Evolutionary conservation across 2,797 vertebrate genomes (phyloP), one percentile per base, ranked within the genome.

Genomic region (Sebastes vulpes): DNA sequence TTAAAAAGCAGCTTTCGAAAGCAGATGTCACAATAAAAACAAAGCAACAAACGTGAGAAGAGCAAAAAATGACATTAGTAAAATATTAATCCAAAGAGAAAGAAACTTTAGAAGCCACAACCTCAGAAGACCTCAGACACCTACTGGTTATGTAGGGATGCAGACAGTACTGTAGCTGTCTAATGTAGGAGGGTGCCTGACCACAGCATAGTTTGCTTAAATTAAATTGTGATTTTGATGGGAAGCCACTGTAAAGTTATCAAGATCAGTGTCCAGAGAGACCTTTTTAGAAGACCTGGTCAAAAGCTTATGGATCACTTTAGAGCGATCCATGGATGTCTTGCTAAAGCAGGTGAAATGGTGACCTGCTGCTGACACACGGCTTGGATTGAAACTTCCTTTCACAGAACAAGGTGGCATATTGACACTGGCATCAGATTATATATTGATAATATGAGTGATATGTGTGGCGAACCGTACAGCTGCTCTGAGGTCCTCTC

Each of bases 391-490:
- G 6, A 79, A 63, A 35, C 20, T 8, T 14, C 3, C 23, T 29
- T 53, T 65, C 18, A 78, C n/a, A 66, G 54, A 16, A 25, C 3
- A 54, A 1, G 9, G 56, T 46, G 46, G 0, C 64, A 31, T 54
- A 54, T 26, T 67, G 48, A 56, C 52, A 26, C 11, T 11, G 20
- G 48, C 26, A 61, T 73, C 20, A 56, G 48, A 46, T 56, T 18
- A 48, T 48, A 14, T 67, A 26, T 67, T 48, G 48, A 73, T 66
- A n/a, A 72, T 21, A 52, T 76, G 14, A 54, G 32, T 26, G 64
- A 63, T 56, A 28, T 32, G 1, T 56, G 20, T 23, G 50, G 46
- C 25, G 38, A 31, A 20, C 61, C 1, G 23, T 7, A 11, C 14
- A 46, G 23, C 9, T 48, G 38, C 61, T 28, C 35, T 63, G 35